Conservation (phyloP, 2,888 invertebrate genomes). For the Lasiommata megera region DNA sequence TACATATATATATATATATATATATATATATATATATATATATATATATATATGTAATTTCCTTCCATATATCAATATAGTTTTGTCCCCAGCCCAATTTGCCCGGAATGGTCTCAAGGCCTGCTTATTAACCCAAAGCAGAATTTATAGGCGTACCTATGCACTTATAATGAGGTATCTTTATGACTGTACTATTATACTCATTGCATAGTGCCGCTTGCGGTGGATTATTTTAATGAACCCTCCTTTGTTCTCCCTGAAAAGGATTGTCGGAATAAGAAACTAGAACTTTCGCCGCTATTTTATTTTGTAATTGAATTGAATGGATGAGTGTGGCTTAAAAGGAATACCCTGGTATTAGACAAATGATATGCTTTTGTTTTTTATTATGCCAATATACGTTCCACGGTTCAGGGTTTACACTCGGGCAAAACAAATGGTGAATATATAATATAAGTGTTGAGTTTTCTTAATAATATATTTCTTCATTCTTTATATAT, state of each 20-base stretch:
- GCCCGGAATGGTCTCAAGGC: conserved; percentile 3
- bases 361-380: conserved; percentile 27
- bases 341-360: conserved; percentile 42
- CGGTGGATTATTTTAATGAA: conserved; percentile 69
- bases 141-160: conserved; percentile 17
- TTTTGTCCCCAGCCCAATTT: background rate
- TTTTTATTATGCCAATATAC: conserved; percentile 10
- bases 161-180: conserved; percentile 23
- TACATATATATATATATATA: too few species aligned
- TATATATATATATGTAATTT: too few species aligned
- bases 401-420: background rate
- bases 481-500: too few species aligned
- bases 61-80: background rate
- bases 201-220: conserved; percentile 30
- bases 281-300: conserved; percentile 54
- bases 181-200: conserved; percentile 28
- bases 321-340: conserved; percentile 55
- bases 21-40: too few species aligned
- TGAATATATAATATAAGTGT: background rate
- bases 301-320: conserved; percentile 75
- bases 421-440: background rate
- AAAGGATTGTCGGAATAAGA: conserved; percentile 71
- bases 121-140: conserved; percentile 12
- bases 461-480: too few species aligned
- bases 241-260: conserved; percentile 61